Evolutionary conservation across 2,888 invertebrate species (phyloP), one percentile per base, ranked within the genome.

Genomic region (Furcula furcula): DNA sequence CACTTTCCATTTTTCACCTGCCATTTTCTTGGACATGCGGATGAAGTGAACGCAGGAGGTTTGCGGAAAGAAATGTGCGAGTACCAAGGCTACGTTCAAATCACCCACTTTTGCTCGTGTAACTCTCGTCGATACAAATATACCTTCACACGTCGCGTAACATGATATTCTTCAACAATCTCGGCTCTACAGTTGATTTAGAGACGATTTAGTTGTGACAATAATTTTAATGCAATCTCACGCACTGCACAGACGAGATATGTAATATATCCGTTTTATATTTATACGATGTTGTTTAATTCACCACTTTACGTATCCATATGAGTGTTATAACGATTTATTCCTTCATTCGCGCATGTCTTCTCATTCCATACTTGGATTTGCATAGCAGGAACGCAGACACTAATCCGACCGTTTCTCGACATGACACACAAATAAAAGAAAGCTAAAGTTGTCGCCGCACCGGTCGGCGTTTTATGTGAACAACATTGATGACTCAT

Each of bases 1-100:
- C 85, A 86, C 86, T 87, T 87, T 87, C 85, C 82, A 85, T 86
- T 87, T 86, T 86, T 80, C 83, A 76, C 72, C 68, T 67, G 73
- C 71, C 66, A 78, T 85, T 83, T 82, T 76, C 76, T 83, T 72
- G 58, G 65, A 73, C 67, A 62, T 65, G 55, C 59, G 65, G 66
- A 69, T 73, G 67, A 68, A 59, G 62, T 67, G 66, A 74, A 65
- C 69, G 72, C 73, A 69, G 65, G 70, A 75, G 74, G 68, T 83
- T 83, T 72, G 74, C 71, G 68, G 71, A 78, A 79, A 65, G 55
- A 68, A 69, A 83, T 75, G 73, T 78, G 51, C n/a, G 72, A 73
- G 51, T 72, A 62, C 55, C 68, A 71, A 75, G 72, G 70, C 65
- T 71, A 61, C 57, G 49, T 65, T 54, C 64, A 66, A 58, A 61